A percentile compares a stretch with the other conserved stretches of the same genome.
Conservation (phyloP, 2,888 invertebrate genomes). For the Chirona hameri region DNA sequence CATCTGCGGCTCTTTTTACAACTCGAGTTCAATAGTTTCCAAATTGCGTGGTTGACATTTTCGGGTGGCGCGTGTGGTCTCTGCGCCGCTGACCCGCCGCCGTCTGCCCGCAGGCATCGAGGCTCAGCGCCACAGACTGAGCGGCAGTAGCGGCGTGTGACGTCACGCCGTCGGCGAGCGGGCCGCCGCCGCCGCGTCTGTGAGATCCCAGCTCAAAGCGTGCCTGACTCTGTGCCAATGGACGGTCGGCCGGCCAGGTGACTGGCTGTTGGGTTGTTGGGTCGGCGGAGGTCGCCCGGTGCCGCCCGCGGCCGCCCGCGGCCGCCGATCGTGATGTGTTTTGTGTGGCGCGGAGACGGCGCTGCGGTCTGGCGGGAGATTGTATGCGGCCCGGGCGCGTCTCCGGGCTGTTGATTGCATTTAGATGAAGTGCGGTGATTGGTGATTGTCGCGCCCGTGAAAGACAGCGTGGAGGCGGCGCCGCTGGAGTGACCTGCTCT, state of each 20-base stretch:
- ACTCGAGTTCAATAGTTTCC: no score
- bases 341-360: background rate
- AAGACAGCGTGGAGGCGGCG: background rate
- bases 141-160: conserved; percentile 46
- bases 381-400: no score
- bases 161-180: no score
- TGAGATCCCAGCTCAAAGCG: background rate
- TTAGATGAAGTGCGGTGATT: background rate
- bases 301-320: no score
- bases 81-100: background rate
- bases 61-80: background rate
- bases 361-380: background rate
- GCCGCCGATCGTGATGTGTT: no score
- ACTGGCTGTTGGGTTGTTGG: no score
- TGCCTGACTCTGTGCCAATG: background rate
- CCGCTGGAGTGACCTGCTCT: no score
- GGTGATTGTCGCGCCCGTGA: no score
- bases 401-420: background rate
- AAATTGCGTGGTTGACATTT: no score
- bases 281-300: no score
- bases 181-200: background rate
- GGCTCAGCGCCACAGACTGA: conserved; percentile 48
- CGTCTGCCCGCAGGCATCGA: conserved; percentile 51
- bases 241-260: background rate
- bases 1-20: no score